These are phyloP conservation scores for Leucophenga maculata DNA, from an alignment of 2,888 invertebrate species.

Conservation along the genomic window DNA sequence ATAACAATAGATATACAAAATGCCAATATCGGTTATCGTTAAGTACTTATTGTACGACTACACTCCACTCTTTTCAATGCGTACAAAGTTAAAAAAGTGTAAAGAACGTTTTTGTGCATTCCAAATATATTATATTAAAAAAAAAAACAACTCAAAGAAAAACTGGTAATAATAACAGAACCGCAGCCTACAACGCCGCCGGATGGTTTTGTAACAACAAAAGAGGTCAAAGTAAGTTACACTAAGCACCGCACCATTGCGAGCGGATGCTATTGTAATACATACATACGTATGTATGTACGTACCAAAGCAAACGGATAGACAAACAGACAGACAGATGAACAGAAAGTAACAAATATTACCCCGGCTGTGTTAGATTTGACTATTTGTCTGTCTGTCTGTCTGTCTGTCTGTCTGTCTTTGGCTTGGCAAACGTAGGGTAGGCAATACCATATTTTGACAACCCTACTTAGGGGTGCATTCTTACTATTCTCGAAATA, in stretches of 20 bases:
- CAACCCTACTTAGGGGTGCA: conserved; percentile 53
- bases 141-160: conserved; percentile 21
- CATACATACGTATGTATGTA: not conserved
- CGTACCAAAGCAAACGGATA: too few species aligned
- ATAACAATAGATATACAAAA: not conserved
- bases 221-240: conserved; percentile 62
- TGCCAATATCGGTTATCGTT: too few species aligned
- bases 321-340: too few species aligned
- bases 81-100: not conserved
- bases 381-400: conserved; percentile 33
- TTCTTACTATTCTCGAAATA: conserved; percentile 38
- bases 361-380: too few species aligned
- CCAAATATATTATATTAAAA: not conserved
- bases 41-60: too few species aligned
- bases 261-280: too few species aligned
- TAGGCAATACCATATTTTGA: conserved; percentile 27
- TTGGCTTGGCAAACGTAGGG: conserved; percentile 41
- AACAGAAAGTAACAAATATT: too few species aligned
- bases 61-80: not conserved
- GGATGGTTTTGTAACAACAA: conserved; percentile 48
- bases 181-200: not conserved
- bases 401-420: too few species aligned
- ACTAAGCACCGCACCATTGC: conserved; percentile 43
- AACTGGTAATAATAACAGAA: not conserved
- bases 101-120: conserved; percentile 11